phyloP scores from a whole-genome alignment of 2,113 vertebrate species.

The Zeus faber region DNA sequence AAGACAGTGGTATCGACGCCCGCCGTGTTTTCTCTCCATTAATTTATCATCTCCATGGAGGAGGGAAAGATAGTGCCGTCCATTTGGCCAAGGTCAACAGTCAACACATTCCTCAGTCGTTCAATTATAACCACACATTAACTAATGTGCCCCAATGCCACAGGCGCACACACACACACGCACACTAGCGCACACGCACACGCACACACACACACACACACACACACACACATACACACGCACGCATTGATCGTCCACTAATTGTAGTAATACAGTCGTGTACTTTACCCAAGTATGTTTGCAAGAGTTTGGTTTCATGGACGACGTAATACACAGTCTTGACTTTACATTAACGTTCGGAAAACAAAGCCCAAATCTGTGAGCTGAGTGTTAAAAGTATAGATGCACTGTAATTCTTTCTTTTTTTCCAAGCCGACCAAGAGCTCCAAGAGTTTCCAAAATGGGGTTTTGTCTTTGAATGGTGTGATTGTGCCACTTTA shows the following conservation, averaged over 20 bases:
- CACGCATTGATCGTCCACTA: slow-evolving; percentile 17
- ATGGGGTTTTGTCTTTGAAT: too few relatives aligned
- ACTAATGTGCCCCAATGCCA: slow-evolving; percentile 44
- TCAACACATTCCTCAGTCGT: slow-evolving; percentile 73
- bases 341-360: too few relatives aligned
- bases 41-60: slow-evolving; percentile 58
- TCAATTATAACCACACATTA: slow-evolving; percentile 70
- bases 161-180: not conserved
- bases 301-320: not conserved
- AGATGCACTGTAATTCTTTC: too few relatives aligned
- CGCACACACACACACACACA: slow-evolving; percentile 19
- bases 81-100: slow-evolving; percentile 75
- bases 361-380: too few relatives aligned
- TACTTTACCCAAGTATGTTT: not conserved
- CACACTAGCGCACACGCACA: slow-evolving; percentile 6
- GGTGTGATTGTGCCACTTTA: too few relatives aligned
- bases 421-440: too few relatives aligned
- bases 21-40: slow-evolving; percentile 63
- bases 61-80: slow-evolving; percentile 62
- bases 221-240: slow-evolving; percentile 16
- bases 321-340: not conserved
- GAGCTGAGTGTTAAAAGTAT: too few relatives aligned
- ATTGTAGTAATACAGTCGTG: slow-evolving; percentile 20
- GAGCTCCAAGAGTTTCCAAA: too few relatives aligned
- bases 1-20: slow-evolving; percentile 56